phyloP scores from a whole-genome alignment of 2,888 invertebrate species.

The Drosophila subquinaria region DNA sequence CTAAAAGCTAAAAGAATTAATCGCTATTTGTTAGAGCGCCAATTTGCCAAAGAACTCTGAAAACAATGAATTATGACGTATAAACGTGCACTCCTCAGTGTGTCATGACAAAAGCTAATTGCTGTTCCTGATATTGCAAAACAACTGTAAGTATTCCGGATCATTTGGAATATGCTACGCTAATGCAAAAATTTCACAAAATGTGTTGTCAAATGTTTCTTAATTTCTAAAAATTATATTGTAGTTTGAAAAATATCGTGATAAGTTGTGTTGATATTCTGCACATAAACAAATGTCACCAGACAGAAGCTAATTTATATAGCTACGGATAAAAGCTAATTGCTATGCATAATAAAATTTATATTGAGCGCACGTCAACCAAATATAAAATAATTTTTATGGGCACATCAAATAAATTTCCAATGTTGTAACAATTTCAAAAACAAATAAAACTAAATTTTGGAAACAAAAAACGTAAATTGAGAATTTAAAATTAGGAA shows the following conservation, averaged over 20 bases:
- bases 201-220: background rate
- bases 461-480: too few relatives aligned
- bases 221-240: background rate
- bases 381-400: too few relatives aligned
- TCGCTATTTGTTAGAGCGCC: too few relatives aligned
- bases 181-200: background rate
- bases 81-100: background rate
- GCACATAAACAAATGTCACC: background rate
- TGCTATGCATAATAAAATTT: background rate
- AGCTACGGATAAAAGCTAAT: background rate
- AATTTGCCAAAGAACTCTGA: background rate
- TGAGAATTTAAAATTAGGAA: too few relatives aligned
- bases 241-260: background rate
- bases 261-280: background rate
- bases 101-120: background rate
- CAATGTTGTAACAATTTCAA: too few relatives aligned
- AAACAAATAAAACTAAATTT: too few relatives aligned
- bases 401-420: too few relatives aligned
- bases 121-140: background rate
- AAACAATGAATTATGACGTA: background rate
- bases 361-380: background rate
- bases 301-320: conserved; percentile 1
- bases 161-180: background rate
- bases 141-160: background rate
- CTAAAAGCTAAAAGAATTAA: too few relatives aligned